Conservation (phyloP, 1,140 invertebrate genomes). For the Drosophila trapezifrons region DNA sequence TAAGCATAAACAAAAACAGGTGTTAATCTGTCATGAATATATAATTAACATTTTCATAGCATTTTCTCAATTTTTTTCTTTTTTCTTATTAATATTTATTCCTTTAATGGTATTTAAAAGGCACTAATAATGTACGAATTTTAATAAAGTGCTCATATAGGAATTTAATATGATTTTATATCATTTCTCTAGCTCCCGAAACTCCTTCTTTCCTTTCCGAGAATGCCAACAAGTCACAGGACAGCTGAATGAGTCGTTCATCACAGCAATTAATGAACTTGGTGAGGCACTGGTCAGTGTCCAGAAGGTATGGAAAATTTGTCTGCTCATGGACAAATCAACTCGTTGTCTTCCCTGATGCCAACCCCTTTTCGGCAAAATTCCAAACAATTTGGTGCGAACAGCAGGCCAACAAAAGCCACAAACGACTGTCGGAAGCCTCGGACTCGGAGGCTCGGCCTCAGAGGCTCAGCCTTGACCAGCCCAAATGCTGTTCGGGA, state of each 20-base stretch:
- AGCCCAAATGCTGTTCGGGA: conserved; percentile 48
- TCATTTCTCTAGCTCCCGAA: background rate
- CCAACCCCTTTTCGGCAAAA: background rate
- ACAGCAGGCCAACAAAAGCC: conserved; percentile 17
- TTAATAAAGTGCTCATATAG: background rate
- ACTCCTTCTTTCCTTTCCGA: too few relatives aligned
- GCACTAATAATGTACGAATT: background rate
- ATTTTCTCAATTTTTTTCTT: background rate
- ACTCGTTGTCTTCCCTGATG: conserved; percentile 1
- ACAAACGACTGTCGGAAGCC: conserved; percentile 17
- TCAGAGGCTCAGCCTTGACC: conserved; percentile 40
- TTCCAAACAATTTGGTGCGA: conserved; percentile 33
- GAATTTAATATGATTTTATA: too few relatives aligned
- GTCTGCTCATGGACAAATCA: conserved; percentile 12
- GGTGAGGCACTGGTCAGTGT: background rate
- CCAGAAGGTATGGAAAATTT: background rate
- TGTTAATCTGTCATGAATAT: background rate
- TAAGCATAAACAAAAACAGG: background rate
- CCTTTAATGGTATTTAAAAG: background rate
- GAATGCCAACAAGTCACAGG: conserved; percentile 7
- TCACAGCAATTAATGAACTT: conserved; percentile 18
- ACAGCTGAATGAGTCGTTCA: conserved; percentile 12
- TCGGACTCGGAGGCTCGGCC: conserved; percentile 2
- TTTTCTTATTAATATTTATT: background rate
- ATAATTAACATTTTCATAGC: background rate